Evolutionary conservation across 2,113 vertebrate species (phyloP), one percentile per base, ranked within the genome.

Genomic region (Pelecanoides urinatrix): DNA sequence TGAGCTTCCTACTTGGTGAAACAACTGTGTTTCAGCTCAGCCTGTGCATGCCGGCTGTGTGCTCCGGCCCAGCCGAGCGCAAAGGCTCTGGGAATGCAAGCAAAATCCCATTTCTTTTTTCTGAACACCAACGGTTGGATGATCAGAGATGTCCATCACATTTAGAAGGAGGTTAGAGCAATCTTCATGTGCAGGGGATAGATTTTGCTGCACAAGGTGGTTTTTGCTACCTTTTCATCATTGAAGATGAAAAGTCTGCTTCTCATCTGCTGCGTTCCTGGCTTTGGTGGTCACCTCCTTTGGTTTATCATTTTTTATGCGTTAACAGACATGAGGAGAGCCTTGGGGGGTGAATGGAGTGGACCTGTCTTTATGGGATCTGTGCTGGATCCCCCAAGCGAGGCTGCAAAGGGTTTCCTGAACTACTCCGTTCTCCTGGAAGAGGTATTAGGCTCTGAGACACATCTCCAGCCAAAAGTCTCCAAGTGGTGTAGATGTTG

Each of bases 161-260:
- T 80, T 96, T 92, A 87, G 50, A 91, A 95, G 82, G 75, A 68
- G 49, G 82, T 62, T 72, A 53, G 72, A 84, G 90, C 34, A 79
- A 16, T 76, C 75, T 49, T 78, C 13, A 16, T 6, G 7, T 3
- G 10, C 52, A 61, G 40, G 47, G 47, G 20, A 52, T 16, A 32
- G 18, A 34, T 65, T 88, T 90, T 75, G 15, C 50, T 76, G 44
- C 75, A 30, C 11, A 20, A 65, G 47, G 4, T 29, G 20, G 0
- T 0, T 45, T 88, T 79, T 86, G 30, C 93, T 47, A 75, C 88
- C 40, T 40, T 40, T 40, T 40, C 40, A 40, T 40, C 40, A 45
- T 0, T 66, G 87, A 79, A 96, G 78, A 91, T 71, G 78, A 96
- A 95, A 93, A 88, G 38, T 66, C 45, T 77, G 26, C 72, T 88